Evolutionary conservation across 2,113 vertebrate genomes (phyloP).

Genomic region (Alethe castanea): DNA sequence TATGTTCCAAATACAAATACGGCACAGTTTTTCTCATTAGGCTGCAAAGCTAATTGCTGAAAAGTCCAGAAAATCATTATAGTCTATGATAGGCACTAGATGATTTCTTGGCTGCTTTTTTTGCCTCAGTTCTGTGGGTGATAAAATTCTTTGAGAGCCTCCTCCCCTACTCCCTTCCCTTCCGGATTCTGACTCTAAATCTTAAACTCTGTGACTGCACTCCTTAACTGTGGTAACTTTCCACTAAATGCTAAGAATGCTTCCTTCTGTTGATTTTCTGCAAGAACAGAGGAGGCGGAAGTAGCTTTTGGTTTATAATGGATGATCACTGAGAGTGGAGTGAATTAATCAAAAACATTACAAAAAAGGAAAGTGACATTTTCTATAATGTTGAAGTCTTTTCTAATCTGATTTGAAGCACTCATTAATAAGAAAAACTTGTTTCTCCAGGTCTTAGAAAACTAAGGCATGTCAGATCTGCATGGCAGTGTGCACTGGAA

Average conservation of each 20-base stretch:
- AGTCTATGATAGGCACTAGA: background rate
- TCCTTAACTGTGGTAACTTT: background rate
- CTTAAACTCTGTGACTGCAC: background rate
- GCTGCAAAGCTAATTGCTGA: background rate
- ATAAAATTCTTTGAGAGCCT: background rate
- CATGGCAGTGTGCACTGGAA: background rate
- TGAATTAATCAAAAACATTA: background rate
- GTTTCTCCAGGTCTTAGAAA: background rate
- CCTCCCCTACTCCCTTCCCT: background rate
- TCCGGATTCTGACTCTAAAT: background rate
- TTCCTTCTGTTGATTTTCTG: background rate
- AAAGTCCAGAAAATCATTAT: background rate
- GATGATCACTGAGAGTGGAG: background rate
- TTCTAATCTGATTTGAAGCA: background rate
- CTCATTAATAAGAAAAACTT: background rate
- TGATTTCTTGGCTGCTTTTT: background rate
- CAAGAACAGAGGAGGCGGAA: background rate
- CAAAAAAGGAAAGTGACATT: background rate
- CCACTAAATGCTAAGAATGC: background rate
- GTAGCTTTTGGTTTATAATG: background rate
- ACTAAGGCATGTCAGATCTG: background rate
- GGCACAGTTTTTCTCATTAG: background rate
- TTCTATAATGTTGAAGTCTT: background rate
- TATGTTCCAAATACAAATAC: background rate
- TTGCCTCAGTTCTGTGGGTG: background rate